Evolutionary conservation across 2,888 invertebrate genomes (phyloP).

Genomic region (Dryomyza anilis): DNA sequence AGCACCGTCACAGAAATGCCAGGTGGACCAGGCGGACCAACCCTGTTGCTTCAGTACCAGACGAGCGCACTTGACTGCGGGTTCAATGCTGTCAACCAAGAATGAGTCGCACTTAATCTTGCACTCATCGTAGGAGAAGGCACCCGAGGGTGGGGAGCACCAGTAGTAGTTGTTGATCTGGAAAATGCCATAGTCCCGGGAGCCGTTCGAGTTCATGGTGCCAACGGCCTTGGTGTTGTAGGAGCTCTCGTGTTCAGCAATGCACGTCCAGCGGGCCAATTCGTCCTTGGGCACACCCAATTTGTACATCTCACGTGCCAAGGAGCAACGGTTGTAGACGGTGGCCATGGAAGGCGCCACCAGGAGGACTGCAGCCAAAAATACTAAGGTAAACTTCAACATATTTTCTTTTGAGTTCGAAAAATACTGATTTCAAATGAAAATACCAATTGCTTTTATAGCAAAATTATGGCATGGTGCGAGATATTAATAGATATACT

Average conservation of each 20-base stretch:
- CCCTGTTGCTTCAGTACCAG: constrained; percentile 41
- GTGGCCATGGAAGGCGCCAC: not conserved
- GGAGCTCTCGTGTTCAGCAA: constrained; percentile 44
- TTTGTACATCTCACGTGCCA: constrained; percentile 47
- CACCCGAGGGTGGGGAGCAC: constrained; percentile 38
- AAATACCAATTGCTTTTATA: too few relatives aligned
- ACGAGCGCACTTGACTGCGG: constrained; percentile 37
- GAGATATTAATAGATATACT: too few relatives aligned
- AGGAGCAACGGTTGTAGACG: constrained; percentile 40
- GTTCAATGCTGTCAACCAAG: constrained; percentile 40
- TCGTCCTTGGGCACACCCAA: constrained; percentile 45
- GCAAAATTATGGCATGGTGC: too few relatives aligned
- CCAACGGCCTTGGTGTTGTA: constrained; percentile 60
- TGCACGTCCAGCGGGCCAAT: constrained; percentile 45
- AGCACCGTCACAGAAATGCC: not conserved
- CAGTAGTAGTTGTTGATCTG: constrained; percentile 49
- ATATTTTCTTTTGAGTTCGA: too few relatives aligned
- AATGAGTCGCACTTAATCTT: constrained; percentile 39
- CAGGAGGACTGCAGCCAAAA: not conserved
- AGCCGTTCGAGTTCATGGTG: constrained; percentile 59
- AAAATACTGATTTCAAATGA: too few relatives aligned
- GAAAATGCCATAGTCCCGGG: constrained; percentile 49
- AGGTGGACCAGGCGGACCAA: constrained; percentile 35
- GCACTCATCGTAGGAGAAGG: constrained; percentile 40
- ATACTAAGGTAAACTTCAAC: not conserved